Conservation (phyloP, 2,113 vertebrate genomes). For the Sphaerodactylus townsendi region DNA sequence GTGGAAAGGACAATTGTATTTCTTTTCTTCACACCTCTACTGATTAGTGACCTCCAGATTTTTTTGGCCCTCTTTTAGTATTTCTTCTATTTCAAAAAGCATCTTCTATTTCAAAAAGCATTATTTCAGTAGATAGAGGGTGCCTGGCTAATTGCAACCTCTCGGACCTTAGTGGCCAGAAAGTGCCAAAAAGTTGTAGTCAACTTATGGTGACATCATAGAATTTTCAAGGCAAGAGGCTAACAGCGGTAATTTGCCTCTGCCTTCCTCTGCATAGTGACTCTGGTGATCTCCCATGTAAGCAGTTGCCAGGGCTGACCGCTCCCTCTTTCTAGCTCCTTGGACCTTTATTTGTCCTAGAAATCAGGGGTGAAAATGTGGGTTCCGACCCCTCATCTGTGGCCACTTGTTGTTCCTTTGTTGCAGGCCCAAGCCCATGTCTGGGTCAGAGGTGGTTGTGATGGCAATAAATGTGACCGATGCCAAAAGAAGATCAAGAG, state of each 20-base stretch:
- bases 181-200: too few species aligned
- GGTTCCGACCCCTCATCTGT: neutral
- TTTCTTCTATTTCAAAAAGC: neutral
- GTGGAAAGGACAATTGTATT: too few species aligned
- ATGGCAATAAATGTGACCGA: slow-evolving; percentile 80
- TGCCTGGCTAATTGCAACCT: too few species aligned
- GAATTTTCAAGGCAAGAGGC: too few species aligned
- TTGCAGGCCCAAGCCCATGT: slow-evolving; percentile 79
- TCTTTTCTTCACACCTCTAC: neutral
- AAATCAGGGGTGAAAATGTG: neutral
- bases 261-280: too few species aligned
- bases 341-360: neutral
- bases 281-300: too few species aligned
- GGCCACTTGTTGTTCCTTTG: neutral
- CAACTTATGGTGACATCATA: too few species aligned
- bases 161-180: too few species aligned
- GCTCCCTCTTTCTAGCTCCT: neutral
- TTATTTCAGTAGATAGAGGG: neutral
- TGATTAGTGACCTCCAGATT: neutral
- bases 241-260: too few species aligned
- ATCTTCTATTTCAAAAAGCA: neutral
- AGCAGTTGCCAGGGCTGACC: too few species aligned
- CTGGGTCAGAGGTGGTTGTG: slow-evolving; percentile 85
- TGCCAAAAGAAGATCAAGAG: slow-evolving; percentile 90
- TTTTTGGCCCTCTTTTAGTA: neutral